These are phyloP conservation scores for Ptychochromis oligacanthus DNA, from an alignment of 2,113 vertebrate species.

Conservation along the genomic window DNA sequence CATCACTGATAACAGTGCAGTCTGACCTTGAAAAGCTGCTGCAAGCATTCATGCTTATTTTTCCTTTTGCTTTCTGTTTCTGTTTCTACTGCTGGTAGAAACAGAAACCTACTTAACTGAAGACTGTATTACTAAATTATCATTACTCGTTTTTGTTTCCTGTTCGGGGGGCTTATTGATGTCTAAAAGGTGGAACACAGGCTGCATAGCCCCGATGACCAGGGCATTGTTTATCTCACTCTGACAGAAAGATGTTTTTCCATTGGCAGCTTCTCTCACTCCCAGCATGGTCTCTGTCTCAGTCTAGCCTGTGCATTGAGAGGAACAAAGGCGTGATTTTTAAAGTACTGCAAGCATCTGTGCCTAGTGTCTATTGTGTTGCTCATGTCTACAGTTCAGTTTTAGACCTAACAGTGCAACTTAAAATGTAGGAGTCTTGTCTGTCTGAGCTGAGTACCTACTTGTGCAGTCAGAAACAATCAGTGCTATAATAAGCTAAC, in stretches of 20 bases:
- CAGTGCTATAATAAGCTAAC: background rate
- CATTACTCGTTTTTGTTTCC: constrained; percentile 9
- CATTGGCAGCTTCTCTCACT: constrained; percentile 26
- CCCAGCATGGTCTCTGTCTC: constrained; percentile 35
- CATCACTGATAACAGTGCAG: background rate
- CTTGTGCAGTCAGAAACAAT: constrained; percentile 29
- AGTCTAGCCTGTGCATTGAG: constrained; percentile 12
- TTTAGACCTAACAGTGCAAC: constrained; percentile 22
- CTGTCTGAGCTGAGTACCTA: constrained; percentile 30
- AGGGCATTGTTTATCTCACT: constrained; percentile 45
- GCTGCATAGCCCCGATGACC: constrained; percentile 22
- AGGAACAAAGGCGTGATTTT: constrained; percentile 53
- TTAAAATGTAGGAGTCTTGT: constrained; percentile 27
- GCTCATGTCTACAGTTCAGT: constrained; percentile 28
- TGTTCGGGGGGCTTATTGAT: background rate
- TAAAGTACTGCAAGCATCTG: constrained; percentile 3
- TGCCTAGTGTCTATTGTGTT: constrained; percentile 15
- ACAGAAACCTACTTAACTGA: background rate
- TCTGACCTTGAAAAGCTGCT: background rate
- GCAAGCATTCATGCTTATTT: background rate
- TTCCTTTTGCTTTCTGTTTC: background rate
- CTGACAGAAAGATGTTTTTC: constrained; percentile 44
- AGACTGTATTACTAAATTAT: constrained; percentile 11
- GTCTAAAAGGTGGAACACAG: constrained; percentile 2
- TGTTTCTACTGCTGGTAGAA: background rate